These are phyloP conservation scores for Lacerta agilis DNA, from an alignment of 2,797 vertebrate genomes.

Conservation along the genomic window DNA sequence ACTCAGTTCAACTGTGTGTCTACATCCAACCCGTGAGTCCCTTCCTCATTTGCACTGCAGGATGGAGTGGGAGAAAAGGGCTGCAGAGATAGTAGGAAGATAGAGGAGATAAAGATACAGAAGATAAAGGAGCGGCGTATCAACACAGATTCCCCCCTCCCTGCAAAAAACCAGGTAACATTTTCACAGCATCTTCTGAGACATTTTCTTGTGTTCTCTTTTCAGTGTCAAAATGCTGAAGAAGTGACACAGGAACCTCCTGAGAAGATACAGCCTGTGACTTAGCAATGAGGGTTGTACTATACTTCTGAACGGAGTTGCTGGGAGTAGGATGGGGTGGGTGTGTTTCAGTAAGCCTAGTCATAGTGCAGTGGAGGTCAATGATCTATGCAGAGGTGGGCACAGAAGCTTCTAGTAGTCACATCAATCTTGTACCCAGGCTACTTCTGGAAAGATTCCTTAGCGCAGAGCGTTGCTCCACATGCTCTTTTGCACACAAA, in stretches of 20 bases:
- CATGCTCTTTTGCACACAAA: constrained; percentile 2
- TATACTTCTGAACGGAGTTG: neutral
- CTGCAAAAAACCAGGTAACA: too few relatives aligned
- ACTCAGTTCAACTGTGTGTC: neutral
- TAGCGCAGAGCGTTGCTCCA: neutral
- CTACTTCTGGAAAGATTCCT: neutral
- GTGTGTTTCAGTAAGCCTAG: neutral
- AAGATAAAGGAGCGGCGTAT: neutral
- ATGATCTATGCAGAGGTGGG: neutral
- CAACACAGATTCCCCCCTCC: neutral
- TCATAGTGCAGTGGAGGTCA: neutral
- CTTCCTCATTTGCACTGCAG: neutral
- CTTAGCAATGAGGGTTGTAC: neutral
- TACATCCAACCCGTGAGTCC: neutral
- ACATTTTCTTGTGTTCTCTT: neutral
- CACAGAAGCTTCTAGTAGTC: neutral
- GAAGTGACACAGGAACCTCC: neutral
- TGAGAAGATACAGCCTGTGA: neutral
- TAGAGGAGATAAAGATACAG: neutral
- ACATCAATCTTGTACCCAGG: neutral
- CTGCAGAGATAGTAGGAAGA: neutral
- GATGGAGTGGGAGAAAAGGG: neutral
- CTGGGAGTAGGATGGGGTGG: constrained; percentile 11
- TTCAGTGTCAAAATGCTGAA: neutral
- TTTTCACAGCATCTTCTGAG: neutral